Evolutionary conservation across 1,140 invertebrate species (phyloP).

Genomic region (Rhyzopertha dominica): DNA sequence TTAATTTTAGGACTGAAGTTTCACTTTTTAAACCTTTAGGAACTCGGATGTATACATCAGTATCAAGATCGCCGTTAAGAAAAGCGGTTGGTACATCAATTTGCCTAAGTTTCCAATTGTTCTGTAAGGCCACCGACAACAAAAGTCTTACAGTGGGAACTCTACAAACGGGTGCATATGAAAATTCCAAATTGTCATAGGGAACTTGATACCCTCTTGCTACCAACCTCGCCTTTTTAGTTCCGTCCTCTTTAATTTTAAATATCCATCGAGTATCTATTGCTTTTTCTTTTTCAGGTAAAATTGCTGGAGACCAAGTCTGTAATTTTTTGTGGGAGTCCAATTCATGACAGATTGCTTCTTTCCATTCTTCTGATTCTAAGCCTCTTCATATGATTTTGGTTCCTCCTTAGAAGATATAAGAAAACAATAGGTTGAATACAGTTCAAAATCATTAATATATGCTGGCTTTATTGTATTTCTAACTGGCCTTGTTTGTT

Average conservation of each 20-base stretch:
- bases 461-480: conserved; percentile 1
- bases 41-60: conserved; percentile 6
- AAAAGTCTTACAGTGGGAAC: conserved; percentile 11
- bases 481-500: conserved; percentile 7
- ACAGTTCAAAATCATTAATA: conserved; percentile 3
- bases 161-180: conserved; percentile 13
- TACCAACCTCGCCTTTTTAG: conserved; percentile 29
- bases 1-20: conserved; percentile 11
- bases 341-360: conserved; percentile 7
- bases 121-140: conserved; percentile 5
- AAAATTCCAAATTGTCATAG: conserved; percentile 1
- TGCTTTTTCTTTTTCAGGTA: conserved; percentile 10
- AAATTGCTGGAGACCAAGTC: conserved; percentile 11
- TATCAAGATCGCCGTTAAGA: conserved; percentile 9
- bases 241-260: conserved; percentile 26
- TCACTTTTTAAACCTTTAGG: conserved; percentile 7
- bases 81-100: conserved; percentile 13
- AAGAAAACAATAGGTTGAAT: conserved; percentile 13
- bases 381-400: conserved; percentile 4
- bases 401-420: conserved; percentile 1
- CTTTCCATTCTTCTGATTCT: no score
- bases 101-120: conserved; percentile 7
- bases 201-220: conserved; percentile 27
- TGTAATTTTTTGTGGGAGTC: conserved; percentile 10
- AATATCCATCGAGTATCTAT: conserved; percentile 28